A percentile compares a stretch with the other conserved stretches of the same genome.
These are phyloP conservation scores for Styela plicata DNA, from an alignment of 23 tunicate genomes.

Conservation along the genomic window DNA sequence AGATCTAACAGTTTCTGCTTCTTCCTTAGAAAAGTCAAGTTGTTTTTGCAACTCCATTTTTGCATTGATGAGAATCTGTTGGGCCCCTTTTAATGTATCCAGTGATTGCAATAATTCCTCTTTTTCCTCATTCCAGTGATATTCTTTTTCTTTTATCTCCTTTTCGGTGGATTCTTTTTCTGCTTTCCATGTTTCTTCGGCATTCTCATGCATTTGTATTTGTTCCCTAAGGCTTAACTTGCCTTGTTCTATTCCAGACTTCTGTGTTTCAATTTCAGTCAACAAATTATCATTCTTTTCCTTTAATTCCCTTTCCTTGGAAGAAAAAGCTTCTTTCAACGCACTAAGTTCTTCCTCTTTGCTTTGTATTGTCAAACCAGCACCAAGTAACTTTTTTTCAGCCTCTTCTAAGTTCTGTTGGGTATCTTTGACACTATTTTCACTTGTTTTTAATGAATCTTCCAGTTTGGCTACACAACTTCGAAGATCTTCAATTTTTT, in stretches of 20 bases:
- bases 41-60: conserved; percentile 30
- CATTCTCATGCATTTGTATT: neutral
- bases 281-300: neutral
- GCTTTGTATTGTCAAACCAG: neutral
- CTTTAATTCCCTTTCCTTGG: neutral
- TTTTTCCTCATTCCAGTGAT: conserved; percentile 7
- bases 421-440: conserved; percentile 6
- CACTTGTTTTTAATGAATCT: conserved; percentile 14
- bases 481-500: neutral
- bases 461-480: conserved; percentile 6
- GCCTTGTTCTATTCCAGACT: neutral
- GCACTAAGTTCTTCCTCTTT: conserved; percentile 10
- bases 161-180: neutral
- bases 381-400: neutral
- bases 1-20: neutral
- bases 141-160: conserved; percentile 1
- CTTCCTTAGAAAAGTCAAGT: neutral
- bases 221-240: neutral
- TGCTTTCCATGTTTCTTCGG: conserved; percentile 8
- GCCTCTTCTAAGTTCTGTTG: neutral
- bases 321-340: conserved; percentile 5
- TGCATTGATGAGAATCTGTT: conserved; percentile 15
- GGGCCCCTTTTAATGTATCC: conserved; percentile 21
- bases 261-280: neutral
- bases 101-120: conserved; percentile 22